phyloP scores from a whole-genome alignment of 1,140 invertebrate species.

The Sinella curviseta region DNA sequence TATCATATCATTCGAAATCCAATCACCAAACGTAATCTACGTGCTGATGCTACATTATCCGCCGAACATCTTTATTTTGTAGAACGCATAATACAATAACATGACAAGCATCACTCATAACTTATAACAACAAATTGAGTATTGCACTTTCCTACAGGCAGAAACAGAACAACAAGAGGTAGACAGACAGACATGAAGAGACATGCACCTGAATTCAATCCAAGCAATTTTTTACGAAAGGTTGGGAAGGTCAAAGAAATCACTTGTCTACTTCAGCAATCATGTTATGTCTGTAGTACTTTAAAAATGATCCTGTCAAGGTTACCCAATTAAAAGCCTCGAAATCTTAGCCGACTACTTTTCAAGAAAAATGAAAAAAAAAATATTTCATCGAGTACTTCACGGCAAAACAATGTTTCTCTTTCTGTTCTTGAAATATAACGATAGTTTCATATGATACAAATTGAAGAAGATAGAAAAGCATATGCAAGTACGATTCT shows the following conservation, averaged over 20 bases:
- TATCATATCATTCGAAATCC: background rate
- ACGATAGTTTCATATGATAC: too few relatives aligned
- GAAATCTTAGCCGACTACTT: background rate
- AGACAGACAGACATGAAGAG: too few relatives aligned
- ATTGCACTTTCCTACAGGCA: background rate
- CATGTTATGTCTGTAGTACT: background rate
- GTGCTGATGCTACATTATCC: background rate
- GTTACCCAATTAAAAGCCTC: background rate
- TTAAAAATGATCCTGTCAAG: conserved; percentile 15
- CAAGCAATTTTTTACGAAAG: background rate
- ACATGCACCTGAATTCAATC: too few relatives aligned
- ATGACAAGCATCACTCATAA: background rate
- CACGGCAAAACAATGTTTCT: too few relatives aligned
- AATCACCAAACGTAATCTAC: background rate
- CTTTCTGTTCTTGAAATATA: too few relatives aligned
- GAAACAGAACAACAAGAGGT: too few relatives aligned
- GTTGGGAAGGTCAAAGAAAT: background rate
- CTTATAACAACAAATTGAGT: background rate
- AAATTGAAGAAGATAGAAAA: too few relatives aligned
- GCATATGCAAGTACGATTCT: too few relatives aligned
- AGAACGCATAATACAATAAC: background rate
- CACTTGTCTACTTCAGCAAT: background rate
- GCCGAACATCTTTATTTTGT: background rate
- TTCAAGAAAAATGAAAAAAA: background rate
- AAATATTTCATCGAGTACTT: background rate